Base-by-base conservation (phyloP, 2,888 invertebrate genomes). In the Camptogramma bilineatum region DNA sequence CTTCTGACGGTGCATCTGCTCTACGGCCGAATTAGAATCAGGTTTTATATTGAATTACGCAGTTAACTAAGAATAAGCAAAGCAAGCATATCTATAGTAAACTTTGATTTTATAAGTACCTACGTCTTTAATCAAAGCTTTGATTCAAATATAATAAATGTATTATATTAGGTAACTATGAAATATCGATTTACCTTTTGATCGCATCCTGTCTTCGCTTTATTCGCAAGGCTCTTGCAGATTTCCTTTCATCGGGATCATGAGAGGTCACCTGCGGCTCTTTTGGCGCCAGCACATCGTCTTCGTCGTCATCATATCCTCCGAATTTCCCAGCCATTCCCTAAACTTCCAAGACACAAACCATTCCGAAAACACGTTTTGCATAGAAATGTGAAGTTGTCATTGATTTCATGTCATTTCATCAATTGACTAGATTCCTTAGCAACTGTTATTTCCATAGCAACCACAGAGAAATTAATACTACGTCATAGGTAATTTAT, bases 221-320 rank as follows among this genome's bases (percentile, higher is more conserved):
- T 77, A 97, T 96, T 52, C 97, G 93, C 54, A 95, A 82, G 65
- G 94, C 89, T 62, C 97, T 93, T 0, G 95, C 97, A 47, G 95
- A 91, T 85, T 96, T 96, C 73, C 97, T 87, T 83, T 96, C 96
- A 52, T 94, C 93, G 8, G 95, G 94, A 82, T 96, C 95, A 4
- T 82, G 77, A 0, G 96, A 96, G 0, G 93, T 93, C 34, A 95
- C 89, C 72, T 94, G 94, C 0, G 95, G 95, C 73, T 95, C 95
- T 62, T 91, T 92, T 0, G 92, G 89, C 7, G 88, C 91, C 72
- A 91, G 74, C 2, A 91, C 86, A 78, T 92, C 87, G 9, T 93
- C 91, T 24, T 90, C 91, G 0, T 90, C 90, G 19, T 89, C 89
- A 0, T 83, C 83, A 52, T 72, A 79, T 5, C 77, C 77, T 34